Conservation (phyloP, 2,888 invertebrate species). For the Metacarcinus magister region DNA sequence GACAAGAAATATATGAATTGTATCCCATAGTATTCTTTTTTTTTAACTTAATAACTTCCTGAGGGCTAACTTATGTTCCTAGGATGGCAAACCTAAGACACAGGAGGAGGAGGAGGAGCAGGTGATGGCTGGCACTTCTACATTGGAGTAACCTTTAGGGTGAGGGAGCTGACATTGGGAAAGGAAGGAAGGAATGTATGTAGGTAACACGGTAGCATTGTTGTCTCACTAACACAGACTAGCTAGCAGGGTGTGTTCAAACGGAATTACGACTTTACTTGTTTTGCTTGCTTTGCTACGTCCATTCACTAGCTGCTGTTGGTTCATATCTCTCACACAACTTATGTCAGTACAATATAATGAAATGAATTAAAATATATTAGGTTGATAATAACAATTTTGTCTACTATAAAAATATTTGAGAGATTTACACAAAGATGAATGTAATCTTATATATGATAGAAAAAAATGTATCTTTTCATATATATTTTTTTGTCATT, state of each 20-base stretch:
- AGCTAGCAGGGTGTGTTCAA: slow-evolving; percentile 49
- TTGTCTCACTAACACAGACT: slow-evolving; percentile 46
- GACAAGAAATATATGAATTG: neutral
- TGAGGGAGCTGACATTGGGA: neutral
- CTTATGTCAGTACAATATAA: neutral
- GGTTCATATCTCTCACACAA: neutral
- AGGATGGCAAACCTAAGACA: slow-evolving; percentile 42
- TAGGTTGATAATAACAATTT: neutral
- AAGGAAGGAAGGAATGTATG: neutral
- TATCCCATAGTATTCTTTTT: neutral
- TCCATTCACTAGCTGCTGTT: neutral
- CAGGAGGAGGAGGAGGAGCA: neutral
- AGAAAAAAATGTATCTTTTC: neutral
- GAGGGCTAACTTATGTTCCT: slow-evolving; percentile 50
- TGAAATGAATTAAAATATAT: neutral
- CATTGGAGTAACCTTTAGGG: slow-evolving; percentile 8
- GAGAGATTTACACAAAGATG: neutral
- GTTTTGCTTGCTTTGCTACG: neutral
- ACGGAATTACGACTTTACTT: neutral
- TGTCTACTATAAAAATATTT: neutral
- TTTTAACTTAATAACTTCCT: slow-evolving; percentile 21
- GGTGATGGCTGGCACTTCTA: slow-evolving; percentile 39
- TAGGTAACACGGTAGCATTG: slow-evolving; percentile 30
- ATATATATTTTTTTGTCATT: neutral
- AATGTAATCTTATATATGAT: neutral